These are phyloP conservation scores for Jaculus jaculus DNA, from an alignment of 2,113 vertebrate genomes.

Conservation along the genomic window DNA sequence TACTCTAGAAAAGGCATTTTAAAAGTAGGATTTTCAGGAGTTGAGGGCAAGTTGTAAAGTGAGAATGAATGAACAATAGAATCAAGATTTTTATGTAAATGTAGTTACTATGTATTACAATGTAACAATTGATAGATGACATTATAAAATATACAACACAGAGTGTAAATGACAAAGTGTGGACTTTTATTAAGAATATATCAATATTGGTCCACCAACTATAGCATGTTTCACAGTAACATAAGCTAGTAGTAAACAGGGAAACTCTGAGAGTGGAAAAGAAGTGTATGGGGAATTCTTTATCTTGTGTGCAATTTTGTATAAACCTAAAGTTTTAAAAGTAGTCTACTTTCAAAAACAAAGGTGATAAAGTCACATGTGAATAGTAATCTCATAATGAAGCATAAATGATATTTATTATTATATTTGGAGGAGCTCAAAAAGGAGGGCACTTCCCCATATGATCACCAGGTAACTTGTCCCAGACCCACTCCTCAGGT, in stretches of 20 bases:
- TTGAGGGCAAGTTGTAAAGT: too few species aligned
- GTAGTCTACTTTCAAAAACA: neutral
- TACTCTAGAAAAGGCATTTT: neutral
- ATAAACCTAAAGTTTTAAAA: neutral
- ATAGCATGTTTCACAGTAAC: neutral
- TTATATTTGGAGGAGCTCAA: neutral
- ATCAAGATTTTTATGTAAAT: neutral
- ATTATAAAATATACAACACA: neutral
- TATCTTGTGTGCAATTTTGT: neutral
- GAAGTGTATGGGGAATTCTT: neutral
- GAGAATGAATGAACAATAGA: too few species aligned
- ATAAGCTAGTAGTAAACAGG: too few species aligned
- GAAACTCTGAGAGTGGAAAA: neutral
- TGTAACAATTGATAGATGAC: accelerated
- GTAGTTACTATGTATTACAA: neutral
- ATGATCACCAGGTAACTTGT: neutral
- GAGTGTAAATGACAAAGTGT: neutral
- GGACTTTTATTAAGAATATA: neutral
- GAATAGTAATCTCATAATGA: neutral
- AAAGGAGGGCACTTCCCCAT: neutral
- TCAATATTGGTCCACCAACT: neutral
- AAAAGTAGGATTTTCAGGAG: neutral
- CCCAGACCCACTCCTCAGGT: too few species aligned
- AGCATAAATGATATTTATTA: neutral
- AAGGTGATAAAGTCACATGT: neutral